Evolutionary conservation across 2,797 vertebrate species (phyloP), one percentile per base, ranked within the genome.

Genomic region (Pangasius sanitwongsei): DNA sequence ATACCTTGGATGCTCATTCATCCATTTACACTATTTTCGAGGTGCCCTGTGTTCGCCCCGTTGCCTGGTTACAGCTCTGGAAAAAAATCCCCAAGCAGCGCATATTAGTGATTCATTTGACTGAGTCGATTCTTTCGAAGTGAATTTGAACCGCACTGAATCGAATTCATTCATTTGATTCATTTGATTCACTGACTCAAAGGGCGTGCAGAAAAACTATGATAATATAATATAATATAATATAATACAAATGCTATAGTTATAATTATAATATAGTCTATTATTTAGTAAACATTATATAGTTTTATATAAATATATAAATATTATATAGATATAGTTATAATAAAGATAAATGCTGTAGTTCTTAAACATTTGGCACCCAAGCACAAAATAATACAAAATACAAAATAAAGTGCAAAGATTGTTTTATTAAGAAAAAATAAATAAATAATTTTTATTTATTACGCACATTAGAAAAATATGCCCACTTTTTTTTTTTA

Each of bases 31-130:
- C 41, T 50, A 53, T 87, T 70, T 41, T 57, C 23, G 50, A 70
- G 48, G 77, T 55, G 69, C 81, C 75, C 75, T 16, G 86, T 65
- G 44, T 57, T 81, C 77, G 70, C 69, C 53, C n/a, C 87, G 87
- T 88, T 84, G 80, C 87, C 57, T 88, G 28, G 67, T 88, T 88
- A 83, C 87, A 85, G 87, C 69, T 77, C 87, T 75, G 87, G 15
- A 41, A 16, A 61, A 75, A 72, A 72, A n/a, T 16, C 74, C 72
- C 41, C 59, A 31, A 78, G 57, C 86, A 48, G 86, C 41, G 72
- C 41, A 80, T 67, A 78, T 65, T 50, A 87, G 41, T 80, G 86
- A 87, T 77, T 53, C 86, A 78, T 8, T 34, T 1, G 15, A 78
- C 28, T 63, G 59, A 87, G 59, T 65, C 18, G 86, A 78, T 78